A percentile compares a stretch with the other conserved stretches of the same genome.
These are phyloP conservation scores for Albula goreensis DNA, from an alignment of 2,113 vertebrate species.

Conservation along the genomic window DNA sequence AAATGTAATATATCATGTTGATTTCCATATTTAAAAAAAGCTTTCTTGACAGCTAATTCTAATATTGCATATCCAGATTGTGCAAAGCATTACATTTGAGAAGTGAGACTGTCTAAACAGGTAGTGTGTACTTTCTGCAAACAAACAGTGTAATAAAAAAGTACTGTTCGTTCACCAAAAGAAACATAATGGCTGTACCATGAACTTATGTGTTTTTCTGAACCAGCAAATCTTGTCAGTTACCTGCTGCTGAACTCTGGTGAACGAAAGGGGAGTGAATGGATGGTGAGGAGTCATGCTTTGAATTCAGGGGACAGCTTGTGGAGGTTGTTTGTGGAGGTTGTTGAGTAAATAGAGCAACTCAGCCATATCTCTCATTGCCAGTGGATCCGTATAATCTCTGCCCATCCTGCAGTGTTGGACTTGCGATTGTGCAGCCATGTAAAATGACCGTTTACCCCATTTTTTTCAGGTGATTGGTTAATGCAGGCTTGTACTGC, in stretches of 20 bases:
- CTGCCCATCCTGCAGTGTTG: not conserved
- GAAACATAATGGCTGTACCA: too few relatives aligned
- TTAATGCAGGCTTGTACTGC: too few relatives aligned
- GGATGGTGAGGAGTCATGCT: not conserved
- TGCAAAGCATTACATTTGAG: not conserved
- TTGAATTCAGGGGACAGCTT: not conserved
- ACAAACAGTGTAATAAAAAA: too few relatives aligned
- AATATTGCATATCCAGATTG: not conserved
- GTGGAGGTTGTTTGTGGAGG: not conserved
- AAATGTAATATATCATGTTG: not conserved
- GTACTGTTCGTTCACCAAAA: too few relatives aligned
- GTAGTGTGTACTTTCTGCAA: not conserved
- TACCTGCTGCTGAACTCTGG: not conserved
- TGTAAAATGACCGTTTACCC: conserved; percentile 16
- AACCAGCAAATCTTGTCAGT: too few relatives aligned
- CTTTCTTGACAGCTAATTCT: not conserved
- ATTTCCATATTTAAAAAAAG: not conserved
- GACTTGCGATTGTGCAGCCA: conserved; percentile 10
- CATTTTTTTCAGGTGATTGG: conserved; percentile 19
- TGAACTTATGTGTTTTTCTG: too few relatives aligned
- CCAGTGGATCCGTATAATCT: not conserved
- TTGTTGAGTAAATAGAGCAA: not conserved
- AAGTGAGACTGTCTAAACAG: not conserved
- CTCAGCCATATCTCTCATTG: not conserved
- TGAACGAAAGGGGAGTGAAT: not conserved